Evolutionary conservation across 2,797 vertebrate species (phyloP), one percentile per base, ranked within the genome.

Genomic region (Silurus aristotelis): DNA sequence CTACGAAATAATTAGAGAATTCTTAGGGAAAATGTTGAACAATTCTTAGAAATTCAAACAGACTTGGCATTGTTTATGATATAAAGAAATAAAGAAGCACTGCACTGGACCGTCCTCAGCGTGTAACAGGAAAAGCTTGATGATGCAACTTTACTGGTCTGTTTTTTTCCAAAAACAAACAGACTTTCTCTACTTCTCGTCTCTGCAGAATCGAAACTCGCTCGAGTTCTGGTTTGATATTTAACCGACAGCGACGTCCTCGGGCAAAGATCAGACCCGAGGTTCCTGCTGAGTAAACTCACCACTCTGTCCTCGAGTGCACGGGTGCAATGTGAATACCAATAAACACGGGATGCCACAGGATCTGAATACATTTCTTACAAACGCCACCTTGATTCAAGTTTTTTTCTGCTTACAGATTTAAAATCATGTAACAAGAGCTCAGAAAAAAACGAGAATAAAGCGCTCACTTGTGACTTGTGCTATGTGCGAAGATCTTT

Each of bases 201-300:
- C 19, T 38, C 27, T 80, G 58, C 67, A 25, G 13, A 75, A 73
- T 25, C 1, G 6, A 75, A 67, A 80, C 38, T 10, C 58, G 55
- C 5, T 48, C 19, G 52, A 4, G 58, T 67, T 64, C 48, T 7
- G 82, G 86, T 80, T 87, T 87, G 68, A 87, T 84, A 84, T 84
- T 87, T 87, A 87, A 87, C 86, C 70, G 73, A 63, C 48, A 67
- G 68, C 43, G 56, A 67, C 27, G 8, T 38, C 27, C 58, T 80
- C 43, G 76, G 82, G 71, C 85, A 86, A 86, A 86, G 85, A 78
- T 73, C 85, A 80, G 46, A 25, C 20, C 20, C 27, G 22, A 86
- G 22, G 67, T 60, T 20, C 46, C 46, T 55, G 80, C 43, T 14
- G 8, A 52, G 17, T 17, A 43, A 78, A 70, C 66, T n/a, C 52